Evolutionary conservation across 2,888 invertebrate genomes (phyloP).

Genomic region (Epirrhoe alternata): DNA sequence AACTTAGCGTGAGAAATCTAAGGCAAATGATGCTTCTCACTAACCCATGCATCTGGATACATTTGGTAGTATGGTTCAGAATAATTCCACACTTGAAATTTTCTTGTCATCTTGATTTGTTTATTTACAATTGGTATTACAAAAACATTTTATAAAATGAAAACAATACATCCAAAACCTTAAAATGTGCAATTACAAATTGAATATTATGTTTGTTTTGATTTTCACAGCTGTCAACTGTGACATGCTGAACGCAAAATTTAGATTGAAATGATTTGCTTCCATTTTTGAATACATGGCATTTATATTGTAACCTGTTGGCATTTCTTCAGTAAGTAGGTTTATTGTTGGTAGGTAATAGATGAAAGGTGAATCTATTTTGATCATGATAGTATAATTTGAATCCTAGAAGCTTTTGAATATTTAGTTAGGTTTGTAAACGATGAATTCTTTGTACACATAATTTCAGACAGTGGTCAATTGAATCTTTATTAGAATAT

Average conservation of each 20-base stretch:
- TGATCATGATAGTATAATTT: neutral
- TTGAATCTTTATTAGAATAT: neutral
- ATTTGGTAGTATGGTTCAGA: conserved; percentile 82
- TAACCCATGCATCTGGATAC: conserved; percentile 80
- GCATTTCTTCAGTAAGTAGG: conserved; percentile 14
- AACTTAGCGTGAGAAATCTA: neutral
- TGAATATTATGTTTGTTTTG: conserved; percentile 68
- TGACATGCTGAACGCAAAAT: conserved; percentile 74
- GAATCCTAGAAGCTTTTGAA: too few species aligned
- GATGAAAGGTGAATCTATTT: conserved; percentile 1
- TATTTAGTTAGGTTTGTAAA: too few species aligned
- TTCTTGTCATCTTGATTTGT: conserved; percentile 74
- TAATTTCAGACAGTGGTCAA: neutral
- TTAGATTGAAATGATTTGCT: conserved; percentile 59
- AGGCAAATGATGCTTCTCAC: conserved; percentile 6
- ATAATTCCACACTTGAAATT: conserved; percentile 85
- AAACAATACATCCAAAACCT: conserved; percentile 63
- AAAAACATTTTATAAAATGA: conserved; percentile 69
- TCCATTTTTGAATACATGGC: conserved; percentile 38
- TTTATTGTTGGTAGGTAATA: neutral
- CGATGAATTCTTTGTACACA: too few species aligned
- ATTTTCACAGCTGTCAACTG: conserved; percentile 75
- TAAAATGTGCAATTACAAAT: conserved; percentile 60
- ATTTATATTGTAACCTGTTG: conserved; percentile 23
- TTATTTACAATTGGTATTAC: conserved; percentile 58